These are phyloP conservation scores for Acanthosepion pharaonis DNA, from an alignment of 2,888 invertebrate genomes.

Conservation along the genomic window DNA sequence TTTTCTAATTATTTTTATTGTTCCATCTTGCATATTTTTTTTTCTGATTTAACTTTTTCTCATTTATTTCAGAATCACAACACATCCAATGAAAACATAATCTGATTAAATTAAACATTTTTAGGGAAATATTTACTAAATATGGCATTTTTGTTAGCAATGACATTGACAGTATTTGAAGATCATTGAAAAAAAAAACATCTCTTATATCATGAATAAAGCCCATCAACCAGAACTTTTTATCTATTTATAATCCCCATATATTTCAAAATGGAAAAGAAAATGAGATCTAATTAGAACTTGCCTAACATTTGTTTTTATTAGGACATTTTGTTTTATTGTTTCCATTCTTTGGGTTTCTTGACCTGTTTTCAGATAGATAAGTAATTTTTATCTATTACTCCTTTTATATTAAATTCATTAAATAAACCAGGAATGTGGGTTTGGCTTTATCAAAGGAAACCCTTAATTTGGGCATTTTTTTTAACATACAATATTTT, in stretches of 20 bases:
- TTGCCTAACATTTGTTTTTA: too few species aligned
- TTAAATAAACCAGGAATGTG: too few species aligned
- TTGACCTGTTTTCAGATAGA: too few species aligned
- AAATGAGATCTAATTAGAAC: too few species aligned
- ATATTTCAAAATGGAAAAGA: background rate
- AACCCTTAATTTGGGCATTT: too few species aligned
- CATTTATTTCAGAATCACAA: background rate
- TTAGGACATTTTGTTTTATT: too few species aligned
- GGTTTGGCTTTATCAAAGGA: too few species aligned
- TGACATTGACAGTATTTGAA: background rate
- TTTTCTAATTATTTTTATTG: too few species aligned
- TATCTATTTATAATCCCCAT: background rate
- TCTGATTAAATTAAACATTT: background rate
- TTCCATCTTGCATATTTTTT: background rate
- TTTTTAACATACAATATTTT: too few species aligned
- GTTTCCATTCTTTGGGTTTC: too few species aligned
- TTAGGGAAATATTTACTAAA: background rate
- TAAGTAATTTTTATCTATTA: too few species aligned
- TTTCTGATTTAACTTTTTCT: background rate
- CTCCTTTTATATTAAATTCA: too few species aligned
- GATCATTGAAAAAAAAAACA: background rate
- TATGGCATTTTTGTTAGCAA: background rate
- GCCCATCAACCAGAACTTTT: background rate
- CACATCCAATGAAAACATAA: background rate
- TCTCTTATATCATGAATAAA: background rate